Evolutionary conservation across 2,888 invertebrate genomes (phyloP), one percentile per base, ranked within the genome.

Genomic region (Leptura quadrifasciata): DNA sequence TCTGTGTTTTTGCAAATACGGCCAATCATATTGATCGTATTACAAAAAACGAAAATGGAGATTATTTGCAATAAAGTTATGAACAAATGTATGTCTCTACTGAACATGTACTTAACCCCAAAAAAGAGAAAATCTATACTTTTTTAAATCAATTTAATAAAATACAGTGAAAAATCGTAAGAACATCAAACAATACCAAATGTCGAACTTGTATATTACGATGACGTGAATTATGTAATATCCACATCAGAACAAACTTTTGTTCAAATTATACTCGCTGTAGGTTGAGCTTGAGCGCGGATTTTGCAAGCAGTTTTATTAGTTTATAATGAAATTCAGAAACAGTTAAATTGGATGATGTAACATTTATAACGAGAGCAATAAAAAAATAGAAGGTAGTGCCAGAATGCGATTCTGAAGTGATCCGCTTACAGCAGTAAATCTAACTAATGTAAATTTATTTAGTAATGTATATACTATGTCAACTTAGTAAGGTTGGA

Each of bases 301-400:
- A 39, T 15, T 12, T 39, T 39, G 6, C 39, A 39, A 39, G 39
- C 12, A 39, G 39, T 39, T 39, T 12, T 39, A 39, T 39, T 39
- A 39, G 39, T 15, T 39, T 39, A 39, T 39, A 39, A 39, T 39
- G 39, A 39, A 39, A 39, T 39, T 39, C 39, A 39, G 8, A 39
- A 39, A 39, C 39, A 39, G 39, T 39, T 39, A 39, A 39, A 39
- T 39, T 39, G 39, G 39, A 39, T 39, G 39, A 39, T 39, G 39
- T 39, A 39, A 39, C 39, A 39, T 39, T 39, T 39, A 39, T 39
- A 39, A 39, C 39, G 39, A 39, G 39, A 15, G 12, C 3, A 39
- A 39, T 39, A 39, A 39, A 39, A n/a, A 39, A 39, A 39, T 15
- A 39, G 12, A 12, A 15, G 39, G 39, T 39, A 15, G 12, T 39